A percentile compares a stretch with the other conserved stretches of the same genome.
These are phyloP conservation scores for Camelus bactrianus DNA, from an alignment of 2,113 vertebrate genomes.

Conservation along the genomic window DNA sequence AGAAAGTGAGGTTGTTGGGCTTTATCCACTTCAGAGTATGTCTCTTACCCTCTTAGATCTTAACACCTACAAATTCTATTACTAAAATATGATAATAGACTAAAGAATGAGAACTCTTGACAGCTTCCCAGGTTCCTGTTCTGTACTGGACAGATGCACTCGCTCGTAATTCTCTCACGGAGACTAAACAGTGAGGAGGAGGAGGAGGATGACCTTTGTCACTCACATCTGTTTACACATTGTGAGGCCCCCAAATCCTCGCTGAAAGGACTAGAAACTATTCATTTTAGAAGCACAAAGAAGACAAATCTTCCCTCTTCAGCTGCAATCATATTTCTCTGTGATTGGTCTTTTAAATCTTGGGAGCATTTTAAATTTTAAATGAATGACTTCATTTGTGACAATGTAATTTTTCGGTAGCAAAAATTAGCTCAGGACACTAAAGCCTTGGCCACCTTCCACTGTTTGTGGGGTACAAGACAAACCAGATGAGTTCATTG, in stretches of 20 bases:
- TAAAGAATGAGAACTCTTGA: slow-evolving; percentile 23
- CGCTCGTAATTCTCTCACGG: slow-evolving; percentile 7
- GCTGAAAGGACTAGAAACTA: slow-evolving; percentile 13
- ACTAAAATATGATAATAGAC: not conserved
- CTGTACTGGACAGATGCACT: not conserved
- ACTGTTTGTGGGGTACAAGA: not conserved
- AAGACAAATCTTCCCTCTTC: slow-evolving; percentile 39
- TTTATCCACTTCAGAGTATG: not conserved
- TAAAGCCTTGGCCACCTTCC: not conserved
- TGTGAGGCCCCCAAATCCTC: not conserved
- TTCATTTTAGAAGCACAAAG: slow-evolving; percentile 36
- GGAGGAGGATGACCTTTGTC: not conserved
- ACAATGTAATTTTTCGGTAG: slow-evolving; percentile 13
- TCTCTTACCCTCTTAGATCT: not conserved
- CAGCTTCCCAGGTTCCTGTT: not conserved
- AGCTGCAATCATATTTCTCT: slow-evolving; percentile 25
- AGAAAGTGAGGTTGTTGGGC: not conserved
- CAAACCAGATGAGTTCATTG: not conserved
- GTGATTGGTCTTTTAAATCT: slow-evolving; percentile 22
- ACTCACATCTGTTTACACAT: slow-evolving; percentile 28
- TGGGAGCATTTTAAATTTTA: slow-evolving; percentile 42
- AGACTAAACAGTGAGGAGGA: not conserved
- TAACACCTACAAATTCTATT: not conserved
- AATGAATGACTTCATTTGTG: slow-evolving; percentile 65
- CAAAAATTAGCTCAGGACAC: not conserved